Conservation (phyloP, 2,888 invertebrate genomes). For the Conops quadrifasciatus region DNA sequence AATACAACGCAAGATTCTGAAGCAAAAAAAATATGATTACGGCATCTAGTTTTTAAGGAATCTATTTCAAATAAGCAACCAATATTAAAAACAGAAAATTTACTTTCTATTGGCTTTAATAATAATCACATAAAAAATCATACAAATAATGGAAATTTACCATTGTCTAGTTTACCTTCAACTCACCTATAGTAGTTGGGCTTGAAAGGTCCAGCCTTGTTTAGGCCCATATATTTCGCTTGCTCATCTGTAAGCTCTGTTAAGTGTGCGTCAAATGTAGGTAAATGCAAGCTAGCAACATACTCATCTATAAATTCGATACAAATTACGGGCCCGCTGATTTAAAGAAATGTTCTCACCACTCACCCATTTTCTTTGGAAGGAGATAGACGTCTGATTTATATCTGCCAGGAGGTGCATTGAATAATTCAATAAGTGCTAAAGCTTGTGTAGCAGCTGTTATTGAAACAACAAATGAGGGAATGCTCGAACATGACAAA, state of each 20-base stretch:
- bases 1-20: not conserved
- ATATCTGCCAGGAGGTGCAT: constrained; percentile 93
- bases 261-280: constrained; percentile 96
- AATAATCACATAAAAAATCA: not conserved
- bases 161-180: constrained; percentile 15
- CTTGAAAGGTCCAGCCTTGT: constrained; percentile 98
- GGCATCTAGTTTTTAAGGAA: not conserved
- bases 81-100: too few relatives aligned
- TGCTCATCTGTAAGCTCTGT: constrained; percentile 97
- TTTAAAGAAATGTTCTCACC: constrained; percentile 38
- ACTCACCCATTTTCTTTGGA: constrained; percentile 95
- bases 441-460: constrained; percentile 97
- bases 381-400: constrained; percentile 97
- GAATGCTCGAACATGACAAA: constrained; percentile 94
- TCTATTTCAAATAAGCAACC: not conserved
- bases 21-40: not conserved
- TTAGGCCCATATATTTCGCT: constrained; percentile 96
- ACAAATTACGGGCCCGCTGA: constrained; percentile 63
- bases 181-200: constrained; percentile 94
- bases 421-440: constrained; percentile 95
- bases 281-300: constrained; percentile 95
- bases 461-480: constrained; percentile 97
- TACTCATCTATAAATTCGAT: constrained; percentile 75
- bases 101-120: too few relatives aligned
- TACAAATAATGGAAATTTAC: not conserved